These are phyloP conservation scores for Lateolabrax maculatus DNA, from an alignment of 2,797 vertebrate species.

Conservation along the genomic window DNA sequence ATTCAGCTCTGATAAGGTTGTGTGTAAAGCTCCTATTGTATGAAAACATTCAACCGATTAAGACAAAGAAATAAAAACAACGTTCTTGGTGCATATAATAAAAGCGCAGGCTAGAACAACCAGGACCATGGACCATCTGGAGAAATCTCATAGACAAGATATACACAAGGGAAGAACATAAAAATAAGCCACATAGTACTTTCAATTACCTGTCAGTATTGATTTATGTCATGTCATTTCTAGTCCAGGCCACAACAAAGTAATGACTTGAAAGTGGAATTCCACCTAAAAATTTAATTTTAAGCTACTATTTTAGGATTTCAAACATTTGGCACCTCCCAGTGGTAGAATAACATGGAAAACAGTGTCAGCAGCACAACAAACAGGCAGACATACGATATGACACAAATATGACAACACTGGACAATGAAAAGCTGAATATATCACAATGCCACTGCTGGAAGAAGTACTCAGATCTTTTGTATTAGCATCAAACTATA, in stretches of 20 bases:
- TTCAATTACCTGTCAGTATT: background rate
- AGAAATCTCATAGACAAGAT: background rate
- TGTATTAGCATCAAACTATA: no score
- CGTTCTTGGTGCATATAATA: no score
- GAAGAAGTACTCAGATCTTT: no score
- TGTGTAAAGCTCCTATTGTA: no score
- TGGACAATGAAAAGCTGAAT: no score
- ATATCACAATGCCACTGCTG: no score
- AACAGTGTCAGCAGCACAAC: background rate
- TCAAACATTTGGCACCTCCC: background rate
- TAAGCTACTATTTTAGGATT: background rate
- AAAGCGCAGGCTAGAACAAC: no score
- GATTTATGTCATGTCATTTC: background rate
- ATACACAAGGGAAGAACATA: background rate
- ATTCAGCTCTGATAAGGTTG: no score
- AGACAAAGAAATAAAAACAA: no score
- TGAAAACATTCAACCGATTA: no score
- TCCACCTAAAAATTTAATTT: background rate
- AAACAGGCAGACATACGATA: no score
- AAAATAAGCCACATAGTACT: background rate
- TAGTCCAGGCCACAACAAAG: background rate
- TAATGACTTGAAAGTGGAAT: background rate
- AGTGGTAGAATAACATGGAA: constrained; percentile 17
- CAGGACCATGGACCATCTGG: no score
- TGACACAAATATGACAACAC: background rate